A percentile compares a stretch with the other conserved stretches of the same genome.
phyloP scores from a whole-genome alignment of 2,113 vertebrate species.

The Sander lucioperca region DNA sequence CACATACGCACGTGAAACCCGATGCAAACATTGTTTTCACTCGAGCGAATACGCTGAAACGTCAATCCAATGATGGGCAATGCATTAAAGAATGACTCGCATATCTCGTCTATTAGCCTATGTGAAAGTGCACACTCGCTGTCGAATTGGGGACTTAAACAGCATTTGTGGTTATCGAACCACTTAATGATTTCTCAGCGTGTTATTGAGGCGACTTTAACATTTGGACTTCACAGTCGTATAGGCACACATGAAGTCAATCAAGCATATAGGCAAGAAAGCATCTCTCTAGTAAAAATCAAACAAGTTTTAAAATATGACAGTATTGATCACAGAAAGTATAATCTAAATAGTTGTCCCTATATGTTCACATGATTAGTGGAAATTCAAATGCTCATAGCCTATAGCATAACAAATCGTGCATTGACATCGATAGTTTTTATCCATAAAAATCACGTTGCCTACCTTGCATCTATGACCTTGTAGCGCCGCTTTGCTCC shows the following conservation, averaged over 20 bases:
- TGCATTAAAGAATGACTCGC: background rate
- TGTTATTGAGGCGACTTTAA: background rate
- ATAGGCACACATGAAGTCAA: background rate
- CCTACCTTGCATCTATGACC: slow-evolving; percentile 66
- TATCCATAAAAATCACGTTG: background rate
- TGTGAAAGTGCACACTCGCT: background rate
- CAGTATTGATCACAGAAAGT: background rate
- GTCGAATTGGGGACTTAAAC: background rate
- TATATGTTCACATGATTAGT: background rate
- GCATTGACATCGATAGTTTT: background rate
- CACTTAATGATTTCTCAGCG: background rate
- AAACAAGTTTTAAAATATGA: background rate
- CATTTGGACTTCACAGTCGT: background rate
- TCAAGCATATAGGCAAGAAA: background rate
- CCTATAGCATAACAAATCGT: background rate
- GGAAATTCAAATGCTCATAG: background rate
- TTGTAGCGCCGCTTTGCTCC: slow-evolving; percentile 34
- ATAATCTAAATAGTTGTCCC: background rate
- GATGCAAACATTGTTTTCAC: background rate
- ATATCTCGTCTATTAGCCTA: background rate
- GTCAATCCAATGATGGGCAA: background rate
- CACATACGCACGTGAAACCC: background rate
- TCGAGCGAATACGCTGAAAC: background rate
- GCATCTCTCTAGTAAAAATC: background rate
- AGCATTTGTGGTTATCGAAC: background rate